phyloP scores from a whole-genome alignment of 2,113 vertebrate genomes.

The Eulemur macaco region DNA sequence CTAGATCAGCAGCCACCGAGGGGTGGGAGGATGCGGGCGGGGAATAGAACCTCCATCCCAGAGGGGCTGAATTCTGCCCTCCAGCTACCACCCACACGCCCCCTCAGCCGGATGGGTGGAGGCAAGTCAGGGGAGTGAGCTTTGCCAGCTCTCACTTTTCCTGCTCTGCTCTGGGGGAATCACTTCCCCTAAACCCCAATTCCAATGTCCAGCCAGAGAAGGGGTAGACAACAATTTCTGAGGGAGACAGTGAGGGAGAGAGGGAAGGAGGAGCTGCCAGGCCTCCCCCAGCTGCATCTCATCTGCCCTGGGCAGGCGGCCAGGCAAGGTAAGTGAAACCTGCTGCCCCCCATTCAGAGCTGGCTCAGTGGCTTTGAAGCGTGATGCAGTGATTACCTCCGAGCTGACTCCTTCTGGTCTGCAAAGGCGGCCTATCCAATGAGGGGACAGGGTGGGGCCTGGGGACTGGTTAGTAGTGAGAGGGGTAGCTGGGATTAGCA shows the following conservation, averaged over 20 bases:
- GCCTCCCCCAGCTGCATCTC: conserved; percentile 60
- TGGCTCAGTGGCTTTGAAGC: conserved; percentile 59
- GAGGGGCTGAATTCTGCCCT: not conserved
- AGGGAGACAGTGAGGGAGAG: not conserved
- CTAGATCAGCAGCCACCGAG: not conserved
- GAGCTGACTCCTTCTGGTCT: not conserved
- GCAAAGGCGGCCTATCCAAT: not conserved
- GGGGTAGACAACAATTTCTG: not conserved
- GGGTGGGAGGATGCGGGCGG: rapidly evolving
- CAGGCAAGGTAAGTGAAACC: conserved; percentile 78
- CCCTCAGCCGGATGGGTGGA: not conserved
- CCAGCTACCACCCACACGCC: not conserved
- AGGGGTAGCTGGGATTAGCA: not conserved
- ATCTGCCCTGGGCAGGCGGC: conserved; percentile 54
- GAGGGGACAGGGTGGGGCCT: not conserved
- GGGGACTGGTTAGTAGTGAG: not conserved
- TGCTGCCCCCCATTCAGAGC: conserved; percentile 22
- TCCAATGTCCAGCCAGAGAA: not conserved
- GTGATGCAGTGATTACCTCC: not conserved
- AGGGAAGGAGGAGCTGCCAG: not conserved
- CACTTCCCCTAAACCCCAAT: not conserved
- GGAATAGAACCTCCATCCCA: not conserved
- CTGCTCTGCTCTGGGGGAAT: not conserved
- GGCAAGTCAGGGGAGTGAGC: not conserved
- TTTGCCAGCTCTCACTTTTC: not conserved